Conservation (phyloP, 2,797 vertebrate genomes). For the Sebastes hubbsi region DNA sequence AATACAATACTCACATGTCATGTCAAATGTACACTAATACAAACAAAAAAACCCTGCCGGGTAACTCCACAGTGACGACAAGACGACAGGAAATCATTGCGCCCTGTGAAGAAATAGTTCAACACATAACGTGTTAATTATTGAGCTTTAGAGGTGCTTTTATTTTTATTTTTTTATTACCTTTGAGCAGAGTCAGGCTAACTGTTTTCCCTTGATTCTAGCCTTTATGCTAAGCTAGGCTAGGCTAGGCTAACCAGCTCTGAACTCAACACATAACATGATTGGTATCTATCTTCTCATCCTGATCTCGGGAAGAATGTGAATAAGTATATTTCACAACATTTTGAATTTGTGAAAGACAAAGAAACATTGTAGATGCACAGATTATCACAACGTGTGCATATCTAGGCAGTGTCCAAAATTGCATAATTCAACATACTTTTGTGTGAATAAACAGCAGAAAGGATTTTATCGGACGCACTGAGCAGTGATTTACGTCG, state of each 20-base stretch:
- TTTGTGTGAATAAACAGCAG: too few relatives aligned
- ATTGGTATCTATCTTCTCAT: neutral
- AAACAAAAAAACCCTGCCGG: neutral
- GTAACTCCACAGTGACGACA: neutral
- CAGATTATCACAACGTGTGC: neutral
- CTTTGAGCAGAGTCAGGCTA: neutral
- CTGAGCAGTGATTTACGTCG: too few relatives aligned
- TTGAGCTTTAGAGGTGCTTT: neutral
- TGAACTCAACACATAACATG: neutral
- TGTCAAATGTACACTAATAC: neutral
- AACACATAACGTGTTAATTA: neutral
- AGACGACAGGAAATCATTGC: neutral
- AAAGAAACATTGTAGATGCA: neutral
- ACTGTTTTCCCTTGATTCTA: neutral
- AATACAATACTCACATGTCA: neutral
- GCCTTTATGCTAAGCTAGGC: neutral
- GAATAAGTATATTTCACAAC: neutral
- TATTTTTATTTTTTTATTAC: neutral
- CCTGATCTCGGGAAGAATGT: neutral
- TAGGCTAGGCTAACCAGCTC: neutral
- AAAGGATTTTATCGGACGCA: accelerated
- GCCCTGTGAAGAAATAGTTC: neutral
- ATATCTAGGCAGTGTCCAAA: neutral
- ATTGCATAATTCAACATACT: neutral
- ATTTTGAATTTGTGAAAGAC: neutral